Percentiles rank a stretch among this genome's conserved stretches.
Evolutionary conservation across 1,140 invertebrate species (phyloP).

Genomic region (Orchestia grillus): DNA sequence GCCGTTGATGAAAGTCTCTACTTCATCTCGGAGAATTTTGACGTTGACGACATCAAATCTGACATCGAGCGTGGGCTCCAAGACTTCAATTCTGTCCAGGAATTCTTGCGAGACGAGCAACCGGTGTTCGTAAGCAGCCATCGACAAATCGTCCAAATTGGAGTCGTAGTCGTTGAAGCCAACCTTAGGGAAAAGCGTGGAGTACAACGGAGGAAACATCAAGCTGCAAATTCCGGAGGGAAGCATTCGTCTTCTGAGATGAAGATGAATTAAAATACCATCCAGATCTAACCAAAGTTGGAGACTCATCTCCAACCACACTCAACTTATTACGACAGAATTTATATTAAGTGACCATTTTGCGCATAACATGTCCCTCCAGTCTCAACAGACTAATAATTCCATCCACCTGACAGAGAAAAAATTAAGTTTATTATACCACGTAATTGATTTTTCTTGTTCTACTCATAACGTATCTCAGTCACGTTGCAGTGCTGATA

Average conservation of each 20-base stretch:
- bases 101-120: background rate
- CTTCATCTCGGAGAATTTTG: slow-evolving; percentile 29
- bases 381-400: background rate
- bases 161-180: slow-evolving; percentile 57
- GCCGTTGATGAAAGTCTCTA: slow-evolving; percentile 42
- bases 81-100: background rate
- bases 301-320: background rate
- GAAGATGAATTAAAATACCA: background rate
- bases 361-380: background rate
- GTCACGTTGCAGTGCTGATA: no score
- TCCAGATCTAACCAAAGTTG: background rate
- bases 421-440: no score
- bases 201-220: background rate
- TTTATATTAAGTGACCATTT: background rate
- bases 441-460: no score
- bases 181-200: slow-evolving; percentile 1
- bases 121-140: slow-evolving; percentile 40
- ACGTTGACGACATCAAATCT: slow-evolving; percentile 48
- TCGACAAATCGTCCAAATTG: slow-evolving; percentile 56
- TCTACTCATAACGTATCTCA: no score
- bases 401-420: no score
- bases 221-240: background rate
- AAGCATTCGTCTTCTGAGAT: background rate
- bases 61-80: slow-evolving; percentile 51
- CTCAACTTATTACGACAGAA: background rate